A percentile compares a stretch with the other conserved stretches of the same genome.
These are phyloP conservation scores for Sitobion miscanthi DNA, from an alignment of 1,140 invertebrate species.

Conservation along the genomic window DNA sequence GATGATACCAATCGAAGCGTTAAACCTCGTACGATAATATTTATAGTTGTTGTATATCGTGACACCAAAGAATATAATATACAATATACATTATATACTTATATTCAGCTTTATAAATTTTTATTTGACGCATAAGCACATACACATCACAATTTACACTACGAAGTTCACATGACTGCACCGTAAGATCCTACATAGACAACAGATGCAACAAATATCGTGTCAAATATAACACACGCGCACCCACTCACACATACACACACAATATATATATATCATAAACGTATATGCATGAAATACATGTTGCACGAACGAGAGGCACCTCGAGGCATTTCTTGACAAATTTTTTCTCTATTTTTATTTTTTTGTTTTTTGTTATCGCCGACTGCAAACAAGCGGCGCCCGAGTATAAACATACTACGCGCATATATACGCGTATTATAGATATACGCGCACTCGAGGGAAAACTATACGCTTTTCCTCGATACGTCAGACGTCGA, in stretches of 20 bases:
- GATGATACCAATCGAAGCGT: background rate
- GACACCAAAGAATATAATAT: background rate
- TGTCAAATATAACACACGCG: background rate
- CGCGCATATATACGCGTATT: background rate
- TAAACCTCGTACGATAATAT: background rate
- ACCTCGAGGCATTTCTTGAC: background rate
- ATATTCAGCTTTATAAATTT: background rate
- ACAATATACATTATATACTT: background rate
- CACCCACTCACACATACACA: no score
- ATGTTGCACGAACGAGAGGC: background rate
- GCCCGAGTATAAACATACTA: background rate
- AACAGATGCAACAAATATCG: conserved; percentile 30
- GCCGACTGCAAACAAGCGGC: conserved; percentile 14
- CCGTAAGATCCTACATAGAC: background rate
- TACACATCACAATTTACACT: background rate
- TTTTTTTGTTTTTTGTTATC: background rate
- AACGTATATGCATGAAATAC: background rate
- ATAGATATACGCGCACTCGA: background rate
- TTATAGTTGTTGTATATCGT: background rate
- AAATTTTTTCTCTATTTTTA: background rate
- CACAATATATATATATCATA: background rate
- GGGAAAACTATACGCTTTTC: conserved; percentile 38
- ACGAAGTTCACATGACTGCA: background rate
- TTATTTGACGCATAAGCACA: background rate
- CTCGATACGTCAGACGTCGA: conserved; percentile 47